These are phyloP conservation scores for Chascanopsetta lugubris DNA, from an alignment of 2,113 vertebrate species.

Conservation along the genomic window DNA sequence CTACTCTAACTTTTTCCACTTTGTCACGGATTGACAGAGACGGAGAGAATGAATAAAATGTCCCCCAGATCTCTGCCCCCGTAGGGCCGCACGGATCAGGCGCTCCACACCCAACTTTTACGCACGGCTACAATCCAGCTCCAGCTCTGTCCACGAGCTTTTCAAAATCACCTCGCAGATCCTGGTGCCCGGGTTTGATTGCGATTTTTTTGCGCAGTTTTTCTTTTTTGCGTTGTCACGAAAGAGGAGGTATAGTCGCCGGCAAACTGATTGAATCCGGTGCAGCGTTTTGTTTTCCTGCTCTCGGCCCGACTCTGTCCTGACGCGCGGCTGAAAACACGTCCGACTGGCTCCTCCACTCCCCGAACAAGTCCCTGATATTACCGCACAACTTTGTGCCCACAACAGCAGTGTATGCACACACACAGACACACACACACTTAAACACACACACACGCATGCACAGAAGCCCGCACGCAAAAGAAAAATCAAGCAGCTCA, in stretches of 20 bases:
- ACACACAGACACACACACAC: conserved; percentile 31
- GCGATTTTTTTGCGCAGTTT: neutral
- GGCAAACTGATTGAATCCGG: conserved; percentile 14
- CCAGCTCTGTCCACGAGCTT: conserved; percentile 30
- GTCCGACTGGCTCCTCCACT: conserved; percentile 89
- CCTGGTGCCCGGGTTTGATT: conserved; percentile 10
- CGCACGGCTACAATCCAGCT: conserved; percentile 45
- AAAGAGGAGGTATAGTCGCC: neutral
- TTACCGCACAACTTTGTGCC: conserved; percentile 77
- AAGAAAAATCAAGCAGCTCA: conserved; percentile 20
- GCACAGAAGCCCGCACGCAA: conserved; percentile 2
- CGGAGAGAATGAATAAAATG: conserved; percentile 30
- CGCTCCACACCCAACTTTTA: conserved; percentile 50
- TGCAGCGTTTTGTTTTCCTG: conserved; percentile 45
- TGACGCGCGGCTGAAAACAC: conserved; percentile 81
- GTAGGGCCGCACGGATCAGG: conserved; percentile 52
- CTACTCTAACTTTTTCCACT: conserved; percentile 55
- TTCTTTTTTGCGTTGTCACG: neutral
- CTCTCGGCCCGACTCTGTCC: conserved; percentile 55
- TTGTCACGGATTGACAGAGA: conserved; percentile 36
- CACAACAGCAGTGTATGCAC: conserved; percentile 70
- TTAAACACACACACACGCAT: neutral
- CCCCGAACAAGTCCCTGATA: conserved; percentile 76
- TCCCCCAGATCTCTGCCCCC: conserved; percentile 39
- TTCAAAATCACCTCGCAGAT: conserved; percentile 32